Conservation (phyloP, 2,888 invertebrate species). For the Trachelus stipa region DNA sequence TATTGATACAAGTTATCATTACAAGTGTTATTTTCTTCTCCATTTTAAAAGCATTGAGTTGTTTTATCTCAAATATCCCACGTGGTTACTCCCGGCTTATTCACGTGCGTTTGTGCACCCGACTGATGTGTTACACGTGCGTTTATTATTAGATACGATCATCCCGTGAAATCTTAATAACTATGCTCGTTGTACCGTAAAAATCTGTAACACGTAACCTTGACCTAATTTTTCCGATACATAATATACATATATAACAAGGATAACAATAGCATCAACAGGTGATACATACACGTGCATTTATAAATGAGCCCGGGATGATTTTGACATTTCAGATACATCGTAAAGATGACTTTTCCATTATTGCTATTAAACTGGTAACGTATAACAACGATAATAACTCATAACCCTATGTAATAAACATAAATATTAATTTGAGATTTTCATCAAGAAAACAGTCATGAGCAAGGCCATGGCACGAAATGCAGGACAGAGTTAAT, state of each 20-base stretch:
- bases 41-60: too few relatives aligned
- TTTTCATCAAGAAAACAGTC: neutral
- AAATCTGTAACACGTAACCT: neutral
- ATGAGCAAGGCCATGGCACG: neutral
- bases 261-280: neutral
- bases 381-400: neutral
- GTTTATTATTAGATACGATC: neutral
- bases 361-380: neutral
- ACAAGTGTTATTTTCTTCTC: too few relatives aligned
- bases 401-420: neutral
- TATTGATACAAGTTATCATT: neutral
- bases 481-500: neutral
- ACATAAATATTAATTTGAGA: neutral
- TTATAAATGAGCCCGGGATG: neutral
- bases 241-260: neutral
- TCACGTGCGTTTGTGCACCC: neutral
- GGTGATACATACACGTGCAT: neutral
- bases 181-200: neutral
- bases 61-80: too few relatives aligned
- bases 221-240: neutral
- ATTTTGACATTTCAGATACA: neutral
- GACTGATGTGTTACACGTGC: neutral
- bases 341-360: neutral
- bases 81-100: neutral
- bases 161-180: neutral